Evolutionary conservation across 2,113 vertebrate genomes (phyloP).

Genomic region (Phyllostomus discolor): DNA sequence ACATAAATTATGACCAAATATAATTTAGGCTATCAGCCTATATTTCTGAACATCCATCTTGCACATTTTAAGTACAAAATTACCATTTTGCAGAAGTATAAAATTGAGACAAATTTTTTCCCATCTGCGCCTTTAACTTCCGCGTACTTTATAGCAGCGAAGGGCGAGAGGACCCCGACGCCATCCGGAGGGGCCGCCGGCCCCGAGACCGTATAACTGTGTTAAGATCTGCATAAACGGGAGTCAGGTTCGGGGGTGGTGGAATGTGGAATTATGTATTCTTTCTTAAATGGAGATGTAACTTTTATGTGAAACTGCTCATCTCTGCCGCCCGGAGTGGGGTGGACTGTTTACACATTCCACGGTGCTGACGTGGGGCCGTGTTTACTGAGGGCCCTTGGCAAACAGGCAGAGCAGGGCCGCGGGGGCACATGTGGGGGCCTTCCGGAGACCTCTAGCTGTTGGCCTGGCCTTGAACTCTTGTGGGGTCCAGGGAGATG

Average conservation of each 20-base stretch:
- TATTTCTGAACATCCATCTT: constrained; percentile 92
- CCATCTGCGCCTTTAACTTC: constrained; percentile 86
- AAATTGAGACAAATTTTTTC: constrained; percentile 89
- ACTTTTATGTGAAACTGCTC: constrained; percentile 45
- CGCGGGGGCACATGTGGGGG: fast-evolving
- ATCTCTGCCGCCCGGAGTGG: constrained; percentile 28
- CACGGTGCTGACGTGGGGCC: constrained; percentile 26
- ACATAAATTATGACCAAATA: constrained; percentile 98
- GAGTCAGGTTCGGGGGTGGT: constrained; percentile 64
- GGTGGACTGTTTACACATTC: constrained; percentile 25
- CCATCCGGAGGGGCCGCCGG: constrained; percentile 79
- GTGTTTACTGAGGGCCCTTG: not conserved
- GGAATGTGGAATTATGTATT: constrained; percentile 56
- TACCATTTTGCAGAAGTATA: constrained; percentile 90
- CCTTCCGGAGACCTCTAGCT: fast-evolving
- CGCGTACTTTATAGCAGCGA: constrained; percentile 88
- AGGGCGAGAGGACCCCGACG: constrained; percentile 83
- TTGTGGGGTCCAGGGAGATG: not conserved
- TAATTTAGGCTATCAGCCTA: constrained; percentile 96
- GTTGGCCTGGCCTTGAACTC: not conserved
- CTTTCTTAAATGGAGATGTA: constrained; percentile 63
- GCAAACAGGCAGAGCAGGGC: not conserved
- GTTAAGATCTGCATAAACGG: constrained; percentile 71
- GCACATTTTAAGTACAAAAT: constrained; percentile 91
- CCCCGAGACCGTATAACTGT: constrained; percentile 73